Percentiles rank a stretch among this genome's conserved stretches.
Evolutionary conservation across 2,113 vertebrate species (phyloP).

Genomic region (Sialia sialis): DNA sequence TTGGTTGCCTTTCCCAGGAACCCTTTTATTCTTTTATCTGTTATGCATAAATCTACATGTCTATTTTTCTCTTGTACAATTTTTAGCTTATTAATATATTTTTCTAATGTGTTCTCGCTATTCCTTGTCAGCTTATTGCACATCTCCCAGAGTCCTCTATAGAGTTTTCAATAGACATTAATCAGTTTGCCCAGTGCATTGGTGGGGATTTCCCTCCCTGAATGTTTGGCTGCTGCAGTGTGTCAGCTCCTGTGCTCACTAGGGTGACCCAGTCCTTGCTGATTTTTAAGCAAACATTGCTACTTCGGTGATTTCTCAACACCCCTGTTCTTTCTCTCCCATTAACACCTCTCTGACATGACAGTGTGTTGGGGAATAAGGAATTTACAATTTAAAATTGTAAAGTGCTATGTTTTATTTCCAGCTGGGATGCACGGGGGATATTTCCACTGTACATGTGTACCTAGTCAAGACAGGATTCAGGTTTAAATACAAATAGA

Average conservation of each 20-base stretch:
- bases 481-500: no score
- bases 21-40: background rate
- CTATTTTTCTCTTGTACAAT: background rate
- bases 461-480: no score
- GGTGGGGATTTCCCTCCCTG: accelerated
- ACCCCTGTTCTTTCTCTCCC: background rate
- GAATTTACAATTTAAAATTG: no score
- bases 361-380: background rate
- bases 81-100: background rate
- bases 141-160: background rate
- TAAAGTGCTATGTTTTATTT: no score
- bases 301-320: background rate
- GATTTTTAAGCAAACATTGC: background rate
- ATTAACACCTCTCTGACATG: background rate
- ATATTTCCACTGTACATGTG: no score
- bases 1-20: background rate
- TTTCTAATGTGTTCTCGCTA: background rate
- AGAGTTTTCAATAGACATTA: background rate
- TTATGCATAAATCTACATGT: accelerated
- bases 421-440: no score
- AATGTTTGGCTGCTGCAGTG: background rate
- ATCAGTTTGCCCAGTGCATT: background rate
- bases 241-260: background rate
- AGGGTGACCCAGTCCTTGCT: background rate
- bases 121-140: background rate